Evolutionary conservation across 2,113 vertebrate species (phyloP).

Genomic region (Ornithorhynchus anatinus): DNA sequence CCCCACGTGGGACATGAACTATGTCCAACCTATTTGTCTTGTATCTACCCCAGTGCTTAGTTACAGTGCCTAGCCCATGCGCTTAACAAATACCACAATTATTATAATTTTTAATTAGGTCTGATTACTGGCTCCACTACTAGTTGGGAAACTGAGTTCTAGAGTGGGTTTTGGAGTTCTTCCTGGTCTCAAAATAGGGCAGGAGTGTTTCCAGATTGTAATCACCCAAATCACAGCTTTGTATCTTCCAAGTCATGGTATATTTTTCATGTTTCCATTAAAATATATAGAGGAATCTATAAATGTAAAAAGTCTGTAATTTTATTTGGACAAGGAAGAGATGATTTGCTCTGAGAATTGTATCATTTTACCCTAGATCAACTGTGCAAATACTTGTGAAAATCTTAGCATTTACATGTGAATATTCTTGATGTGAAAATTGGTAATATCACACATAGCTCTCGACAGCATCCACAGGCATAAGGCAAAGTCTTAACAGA

Average conservation of each 20-base stretch:
- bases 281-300: slow-evolving; percentile 18
- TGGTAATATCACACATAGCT: slow-evolving; percentile 44
- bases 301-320: slow-evolving; percentile 26
- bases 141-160: no score
- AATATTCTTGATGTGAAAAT: slow-evolving; percentile 49
- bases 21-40: no score
- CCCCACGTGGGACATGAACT: no score
- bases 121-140: no score
- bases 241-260: no score
- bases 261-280: background rate
- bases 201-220: background rate
- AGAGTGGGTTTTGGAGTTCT: background rate
- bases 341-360: slow-evolving; percentile 51
- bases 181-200: background rate
- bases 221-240: background rate
- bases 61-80: no score
- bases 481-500: slow-evolving; percentile 39
- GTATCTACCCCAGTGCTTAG: no score
- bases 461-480: slow-evolving; percentile 30
- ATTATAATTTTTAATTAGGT: no score
- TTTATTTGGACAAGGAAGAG: slow-evolving; percentile 18
- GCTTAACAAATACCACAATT: no score
- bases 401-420: slow-evolving; percentile 15
- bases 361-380: slow-evolving; percentile 48
- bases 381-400: slow-evolving; percentile 51